phyloP scores from a whole-genome alignment of 2,888 invertebrate genomes.

The Spilarctia lutea region DNA sequence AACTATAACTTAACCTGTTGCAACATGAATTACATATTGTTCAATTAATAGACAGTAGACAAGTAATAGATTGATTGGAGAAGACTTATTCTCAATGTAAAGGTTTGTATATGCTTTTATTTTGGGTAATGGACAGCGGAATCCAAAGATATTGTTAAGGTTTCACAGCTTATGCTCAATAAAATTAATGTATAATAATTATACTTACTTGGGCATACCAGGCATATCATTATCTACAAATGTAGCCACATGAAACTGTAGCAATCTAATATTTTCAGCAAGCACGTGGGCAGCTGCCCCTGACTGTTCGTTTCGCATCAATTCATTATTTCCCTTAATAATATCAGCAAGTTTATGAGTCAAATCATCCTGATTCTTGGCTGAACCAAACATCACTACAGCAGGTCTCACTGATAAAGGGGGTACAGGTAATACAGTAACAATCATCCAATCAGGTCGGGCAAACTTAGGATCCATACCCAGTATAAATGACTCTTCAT shows the following conservation, averaged over 20 bases:
- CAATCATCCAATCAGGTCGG: slow-evolving; percentile 99
- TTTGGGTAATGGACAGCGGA: too few species aligned
- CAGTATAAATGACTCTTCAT: slow-evolving; percentile 98
- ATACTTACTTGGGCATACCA: slow-evolving; percentile 93
- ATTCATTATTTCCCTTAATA: slow-evolving; percentile 98
- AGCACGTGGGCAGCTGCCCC: slow-evolving; percentile 99
- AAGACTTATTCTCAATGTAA: too few species aligned
- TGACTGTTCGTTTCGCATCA: slow-evolving; percentile 97
- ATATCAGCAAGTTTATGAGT: slow-evolving; percentile 99
- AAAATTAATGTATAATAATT: not conserved
- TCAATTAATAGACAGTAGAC: too few species aligned
- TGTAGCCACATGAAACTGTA: slow-evolving; percentile 99
- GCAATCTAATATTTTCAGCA: slow-evolving; percentile 97
- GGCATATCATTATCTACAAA: slow-evolving; percentile 99
- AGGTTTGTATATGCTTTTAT: too few species aligned
- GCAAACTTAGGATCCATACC: slow-evolving; percentile 99
- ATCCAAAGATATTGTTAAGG: too few species aligned
- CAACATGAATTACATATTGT: too few species aligned
- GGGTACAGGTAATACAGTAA: slow-evolving; percentile 98
- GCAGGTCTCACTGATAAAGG: slow-evolving; percentile 98
- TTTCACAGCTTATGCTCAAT: not conserved
- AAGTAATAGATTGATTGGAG: too few species aligned
- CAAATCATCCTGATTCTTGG: slow-evolving; percentile 99
- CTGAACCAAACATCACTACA: slow-evolving; percentile 99
- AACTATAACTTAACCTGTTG: too few species aligned